These are phyloP conservation scores for Bungarus multicinctus DNA, from an alignment of 2,113 vertebrate genomes.

Conservation along the genomic window DNA sequence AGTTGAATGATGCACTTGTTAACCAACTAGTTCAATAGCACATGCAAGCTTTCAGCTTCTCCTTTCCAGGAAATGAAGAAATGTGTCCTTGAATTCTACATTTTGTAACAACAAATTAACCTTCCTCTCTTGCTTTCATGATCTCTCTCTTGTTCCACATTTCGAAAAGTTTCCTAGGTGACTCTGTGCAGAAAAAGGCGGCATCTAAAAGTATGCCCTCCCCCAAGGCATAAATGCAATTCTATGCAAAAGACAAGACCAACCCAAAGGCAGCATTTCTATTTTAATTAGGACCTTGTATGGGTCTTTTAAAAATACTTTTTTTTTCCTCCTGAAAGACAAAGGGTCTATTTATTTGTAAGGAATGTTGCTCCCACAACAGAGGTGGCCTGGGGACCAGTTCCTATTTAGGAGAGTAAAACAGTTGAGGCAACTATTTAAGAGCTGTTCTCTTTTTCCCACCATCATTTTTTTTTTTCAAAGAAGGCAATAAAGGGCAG, in stretches of 20 bases:
- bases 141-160: not conserved
- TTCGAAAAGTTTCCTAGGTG: not conserved
- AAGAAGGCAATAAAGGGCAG: not conserved
- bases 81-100: not conserved
- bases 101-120: not conserved
- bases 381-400: constrained; percentile 11
- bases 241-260: not conserved
- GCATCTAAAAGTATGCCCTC: not conserved
- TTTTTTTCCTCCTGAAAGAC: constrained; percentile 10
- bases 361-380: constrained; percentile 9
- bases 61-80: not conserved
- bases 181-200: not conserved
- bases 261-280: not conserved
- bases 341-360: constrained; percentile 28
- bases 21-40: not conserved
- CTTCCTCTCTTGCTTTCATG: not conserved
- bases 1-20: not conserved
- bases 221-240: not conserved
- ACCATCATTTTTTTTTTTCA: not conserved
- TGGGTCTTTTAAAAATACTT: not conserved
- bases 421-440: not conserved
- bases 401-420: constrained; percentile 10
- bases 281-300: constrained; percentile 12
- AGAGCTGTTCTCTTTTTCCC: not conserved
- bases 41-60: not conserved